Evolutionary conservation across 1,140 invertebrate species (phyloP).

Genomic region (Asbolus verrucosus): DNA sequence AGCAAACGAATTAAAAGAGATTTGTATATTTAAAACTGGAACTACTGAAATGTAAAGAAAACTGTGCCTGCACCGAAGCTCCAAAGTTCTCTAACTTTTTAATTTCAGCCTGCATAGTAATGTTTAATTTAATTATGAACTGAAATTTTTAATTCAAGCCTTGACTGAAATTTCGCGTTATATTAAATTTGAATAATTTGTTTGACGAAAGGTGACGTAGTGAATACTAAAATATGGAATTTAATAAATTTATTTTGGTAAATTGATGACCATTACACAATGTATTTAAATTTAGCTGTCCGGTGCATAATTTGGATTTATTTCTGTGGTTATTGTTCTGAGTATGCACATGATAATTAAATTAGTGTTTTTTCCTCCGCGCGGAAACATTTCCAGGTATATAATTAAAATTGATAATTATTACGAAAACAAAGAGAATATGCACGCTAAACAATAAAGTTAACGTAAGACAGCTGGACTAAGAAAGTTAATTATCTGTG

Average conservation of each 20-base stretch:
- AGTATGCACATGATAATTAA: background rate
- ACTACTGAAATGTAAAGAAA: background rate
- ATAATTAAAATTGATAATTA: slow-evolving; percentile 24
- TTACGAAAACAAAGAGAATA: background rate
- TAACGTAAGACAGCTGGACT: slow-evolving; percentile 31
- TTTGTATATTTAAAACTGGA: background rate
- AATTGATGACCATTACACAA: slow-evolving; percentile 9
- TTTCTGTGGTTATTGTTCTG: too few relatives aligned
- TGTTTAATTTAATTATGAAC: slow-evolving; percentile 24
- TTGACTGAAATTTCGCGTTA: slow-evolving; percentile 3
- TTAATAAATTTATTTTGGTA: slow-evolving; percentile 24
- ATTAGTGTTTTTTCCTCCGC: background rate
- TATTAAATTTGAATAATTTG: slow-evolving; percentile 33
- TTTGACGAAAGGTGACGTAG: slow-evolving; percentile 20
- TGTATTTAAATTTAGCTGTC: background rate
- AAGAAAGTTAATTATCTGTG: slow-evolving; percentile 43
- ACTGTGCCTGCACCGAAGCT: background rate
- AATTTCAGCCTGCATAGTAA: slow-evolving; percentile 6
- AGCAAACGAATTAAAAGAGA: background rate
- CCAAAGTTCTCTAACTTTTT: slow-evolving; percentile 22
- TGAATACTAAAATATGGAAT: slow-evolving; percentile 31
- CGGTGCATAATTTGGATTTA: background rate
- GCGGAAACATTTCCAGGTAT: slow-evolving; percentile 3
- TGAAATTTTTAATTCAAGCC: slow-evolving; percentile 13
- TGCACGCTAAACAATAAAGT: slow-evolving; percentile 25